Conservation (phyloP, 2,113 vertebrate genomes). For the Alethe diademata region DNA sequence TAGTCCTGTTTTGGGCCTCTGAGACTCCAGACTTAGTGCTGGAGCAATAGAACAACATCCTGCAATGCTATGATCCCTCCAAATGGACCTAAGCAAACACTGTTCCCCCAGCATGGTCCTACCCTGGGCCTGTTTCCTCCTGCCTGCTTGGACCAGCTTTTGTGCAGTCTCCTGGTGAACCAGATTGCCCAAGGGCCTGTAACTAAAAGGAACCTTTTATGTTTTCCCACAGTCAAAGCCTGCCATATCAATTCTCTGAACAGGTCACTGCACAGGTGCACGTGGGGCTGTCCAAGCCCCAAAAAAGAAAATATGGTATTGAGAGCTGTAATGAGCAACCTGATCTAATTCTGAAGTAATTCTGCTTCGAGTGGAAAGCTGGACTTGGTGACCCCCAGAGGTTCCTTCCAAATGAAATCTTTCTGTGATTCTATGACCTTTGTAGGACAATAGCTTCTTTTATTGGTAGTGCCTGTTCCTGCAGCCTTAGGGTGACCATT, state of each 20-base stretch:
- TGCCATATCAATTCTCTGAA: neutral
- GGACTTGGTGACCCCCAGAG: neutral
- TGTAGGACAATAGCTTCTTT: neutral
- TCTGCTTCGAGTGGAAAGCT: neutral
- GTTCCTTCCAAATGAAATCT: slow-evolving; percentile 18
- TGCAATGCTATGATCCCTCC: neutral
- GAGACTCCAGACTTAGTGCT: neutral
- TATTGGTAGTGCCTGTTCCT: slow-evolving; percentile 16
- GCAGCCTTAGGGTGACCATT: slow-evolving; percentile 25
- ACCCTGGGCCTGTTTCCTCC: neutral
- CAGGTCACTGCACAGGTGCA: neutral
- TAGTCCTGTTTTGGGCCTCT: neutral
- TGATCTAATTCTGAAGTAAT: neutral
- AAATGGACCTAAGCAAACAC: neutral
- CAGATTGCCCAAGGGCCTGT: neutral
- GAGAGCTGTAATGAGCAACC: neutral
- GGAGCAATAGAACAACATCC: neutral
- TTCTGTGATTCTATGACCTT: slow-evolving; percentile 6
- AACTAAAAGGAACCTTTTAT: neutral
- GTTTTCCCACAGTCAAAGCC: neutral
- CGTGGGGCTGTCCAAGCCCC: neutral
- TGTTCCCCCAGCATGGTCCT: neutral
- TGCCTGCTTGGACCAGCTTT: neutral
- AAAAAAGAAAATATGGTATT: neutral
- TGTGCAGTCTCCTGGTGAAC: neutral